A percentile compares a stretch with the other conserved stretches of the same genome.
Conservation (phyloP, 23 tunicate genomes). For the Pegea sp. region DNA sequence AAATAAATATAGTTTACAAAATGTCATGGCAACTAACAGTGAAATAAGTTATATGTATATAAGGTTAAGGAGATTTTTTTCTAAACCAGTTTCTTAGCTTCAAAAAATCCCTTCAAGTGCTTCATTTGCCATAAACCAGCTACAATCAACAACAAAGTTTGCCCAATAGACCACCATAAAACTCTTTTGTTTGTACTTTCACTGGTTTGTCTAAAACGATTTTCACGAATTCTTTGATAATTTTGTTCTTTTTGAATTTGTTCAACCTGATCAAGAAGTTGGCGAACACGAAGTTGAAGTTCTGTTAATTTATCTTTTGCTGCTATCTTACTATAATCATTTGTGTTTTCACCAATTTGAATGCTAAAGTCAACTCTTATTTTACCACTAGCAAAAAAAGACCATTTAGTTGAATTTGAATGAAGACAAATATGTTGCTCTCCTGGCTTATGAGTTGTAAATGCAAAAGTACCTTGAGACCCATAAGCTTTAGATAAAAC, state of each 20-base stretch:
- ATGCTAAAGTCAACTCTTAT: slow-evolving; percentile 11
- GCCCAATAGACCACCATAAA: slow-evolving; percentile 91
- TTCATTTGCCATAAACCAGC: slow-evolving; percentile 99
- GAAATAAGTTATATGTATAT: no score
- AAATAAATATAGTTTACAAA: no score
- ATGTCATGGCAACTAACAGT: no score
- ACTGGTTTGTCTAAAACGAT: slow-evolving; percentile 54
- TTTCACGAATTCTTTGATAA: slow-evolving; percentile 29
- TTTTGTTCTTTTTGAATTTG: slow-evolving; percentile 51
- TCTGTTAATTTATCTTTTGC: slow-evolving; percentile 29
- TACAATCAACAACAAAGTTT: slow-evolving; percentile 34
- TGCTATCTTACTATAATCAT: slow-evolving; percentile 29
- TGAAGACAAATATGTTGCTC: slow-evolving; percentile 44
- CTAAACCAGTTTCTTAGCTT: slow-evolving; percentile 96
- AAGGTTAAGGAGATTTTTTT: no score
- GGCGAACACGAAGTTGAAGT: slow-evolving; percentile 25
- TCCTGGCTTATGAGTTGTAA: slow-evolving; percentile 12
- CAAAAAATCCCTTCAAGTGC: slow-evolving; percentile 92
- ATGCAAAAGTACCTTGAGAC: slow-evolving; percentile 16
- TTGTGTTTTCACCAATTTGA: slow-evolving; percentile 27
- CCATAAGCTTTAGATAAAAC: slow-evolving; percentile 20
- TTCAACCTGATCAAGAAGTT: slow-evolving; percentile 27
- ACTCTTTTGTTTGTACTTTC: slow-evolving; percentile 80
- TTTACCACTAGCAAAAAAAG: slow-evolving; percentile 28
- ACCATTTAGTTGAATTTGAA: slow-evolving; percentile 52